These are phyloP conservation scores for Ciconia nigra DNA, from an alignment of 2,797 vertebrate species.

Conservation along the genomic window DNA sequence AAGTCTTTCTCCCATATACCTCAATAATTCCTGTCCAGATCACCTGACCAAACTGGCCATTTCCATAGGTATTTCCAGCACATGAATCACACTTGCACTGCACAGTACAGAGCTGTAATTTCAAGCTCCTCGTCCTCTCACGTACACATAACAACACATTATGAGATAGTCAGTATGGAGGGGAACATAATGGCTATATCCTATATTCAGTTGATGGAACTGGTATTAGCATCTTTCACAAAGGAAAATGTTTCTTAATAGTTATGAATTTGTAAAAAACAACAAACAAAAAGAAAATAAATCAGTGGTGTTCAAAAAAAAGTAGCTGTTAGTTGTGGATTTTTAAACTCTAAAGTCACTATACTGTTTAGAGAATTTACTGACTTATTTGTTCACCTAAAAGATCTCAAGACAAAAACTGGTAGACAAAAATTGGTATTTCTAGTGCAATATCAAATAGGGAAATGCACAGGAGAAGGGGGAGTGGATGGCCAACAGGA, in stretches of 20 bases:
- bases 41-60: not conserved
- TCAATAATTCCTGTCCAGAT: not conserved
- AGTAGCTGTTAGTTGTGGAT: not conserved
- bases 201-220: not conserved
- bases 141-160: not conserved
- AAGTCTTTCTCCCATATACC: not conserved
- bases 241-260: not conserved
- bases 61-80: not conserved
- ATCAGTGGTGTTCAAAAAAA: not conserved
- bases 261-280: not conserved
- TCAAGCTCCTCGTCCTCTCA: not conserved
- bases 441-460: not conserved
- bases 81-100: not conserved
- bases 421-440: not conserved
- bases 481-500: not conserved
- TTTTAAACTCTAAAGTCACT: not conserved
- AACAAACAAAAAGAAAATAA: not conserved
- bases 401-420: not conserved
- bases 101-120: not conserved
- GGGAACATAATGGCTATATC: not conserved
- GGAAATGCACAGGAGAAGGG: not conserved
- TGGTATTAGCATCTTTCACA: not conserved
- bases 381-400: not conserved
- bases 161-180: not conserved
- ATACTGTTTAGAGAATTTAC: not conserved